Evolutionary conservation across 30 jellyfish, hydroid and myxozoan genomes (phyloP).

Genomic region (Chrysaora quinquecirrha): DNA sequence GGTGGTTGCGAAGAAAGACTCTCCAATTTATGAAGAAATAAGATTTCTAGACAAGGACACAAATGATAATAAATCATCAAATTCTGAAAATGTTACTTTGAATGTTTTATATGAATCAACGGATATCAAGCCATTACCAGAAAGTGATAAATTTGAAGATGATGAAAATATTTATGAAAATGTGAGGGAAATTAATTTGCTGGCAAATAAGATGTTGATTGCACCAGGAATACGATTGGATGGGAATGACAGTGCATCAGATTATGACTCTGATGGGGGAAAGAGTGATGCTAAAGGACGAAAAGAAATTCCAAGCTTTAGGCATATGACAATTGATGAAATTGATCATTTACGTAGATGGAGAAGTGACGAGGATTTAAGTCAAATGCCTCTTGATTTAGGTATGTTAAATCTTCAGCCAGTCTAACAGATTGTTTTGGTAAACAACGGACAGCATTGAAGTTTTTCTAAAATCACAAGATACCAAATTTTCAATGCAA

Average conservation of each 20-base stretch:
- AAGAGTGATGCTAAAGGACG: slow-evolving; percentile 29
- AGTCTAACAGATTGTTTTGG: too few relatives aligned
- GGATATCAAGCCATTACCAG: slow-evolving; percentile 1
- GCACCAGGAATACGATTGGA: slow-evolving; percentile 62
- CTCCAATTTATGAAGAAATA: slow-evolving; percentile 65
- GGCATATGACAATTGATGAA: slow-evolving; percentile 90
- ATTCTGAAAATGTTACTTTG: slow-evolving; percentile 36
- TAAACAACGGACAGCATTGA: too few relatives aligned
- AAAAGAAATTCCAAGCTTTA: slow-evolving; percentile 54
- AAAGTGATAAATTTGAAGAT: slow-evolving; percentile 30
- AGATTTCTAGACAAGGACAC: slow-evolving; percentile 41
- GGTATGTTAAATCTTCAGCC: too few relatives aligned
- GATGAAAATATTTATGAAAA: slow-evolving; percentile 84
- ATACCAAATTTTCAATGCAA: too few relatives aligned
- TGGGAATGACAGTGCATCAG: slow-evolving; percentile 72
- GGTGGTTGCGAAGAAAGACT: slow-evolving; percentile 22
- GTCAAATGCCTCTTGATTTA: slow-evolving; percentile 41
- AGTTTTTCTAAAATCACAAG: too few relatives aligned
- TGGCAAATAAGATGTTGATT: slow-evolving; percentile 16
- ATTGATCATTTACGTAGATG: slow-evolving; percentile 61
- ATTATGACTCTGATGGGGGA: slow-evolving; percentile 67
- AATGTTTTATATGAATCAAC: slow-evolving; percentile 32
- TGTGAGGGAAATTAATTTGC: slow-evolving; percentile 39
- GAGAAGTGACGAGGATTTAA: slow-evolving; percentile 80
- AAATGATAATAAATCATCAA: slow-evolving; percentile 21